phyloP scores from a whole-genome alignment of 2,113 vertebrate species.

The Aspidoscelis tigris region DNA sequence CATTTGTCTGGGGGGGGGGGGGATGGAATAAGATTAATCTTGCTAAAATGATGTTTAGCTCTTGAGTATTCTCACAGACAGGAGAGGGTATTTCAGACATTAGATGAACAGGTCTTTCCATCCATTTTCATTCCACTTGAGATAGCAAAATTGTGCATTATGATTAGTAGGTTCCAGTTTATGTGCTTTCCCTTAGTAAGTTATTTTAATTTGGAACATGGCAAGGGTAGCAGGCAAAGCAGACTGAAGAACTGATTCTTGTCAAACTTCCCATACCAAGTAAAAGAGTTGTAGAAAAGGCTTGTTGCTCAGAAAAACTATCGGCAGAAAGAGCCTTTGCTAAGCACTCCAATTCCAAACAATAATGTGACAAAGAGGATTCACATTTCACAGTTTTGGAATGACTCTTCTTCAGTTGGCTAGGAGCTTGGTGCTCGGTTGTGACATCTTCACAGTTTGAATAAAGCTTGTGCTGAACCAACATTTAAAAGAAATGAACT shows the following conservation, averaged over 20 bases:
- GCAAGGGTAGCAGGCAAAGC: conserved; percentile 16
- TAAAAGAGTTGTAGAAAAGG: not conserved
- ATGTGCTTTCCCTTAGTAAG: not conserved
- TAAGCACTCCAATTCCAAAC: not conserved
- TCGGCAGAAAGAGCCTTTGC: not conserved
- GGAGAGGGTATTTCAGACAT: conserved; percentile 44
- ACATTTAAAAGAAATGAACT: too few relatives aligned
- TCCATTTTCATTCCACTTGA: conserved; percentile 38
- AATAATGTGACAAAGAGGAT: not conserved
- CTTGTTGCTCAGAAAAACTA: not conserved
- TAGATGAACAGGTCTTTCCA: conserved; percentile 41
- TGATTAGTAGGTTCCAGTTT: conserved; percentile 12
- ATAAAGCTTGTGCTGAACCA: too few relatives aligned
- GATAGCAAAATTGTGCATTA: conserved; percentile 1
- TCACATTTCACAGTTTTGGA: conserved; percentile 2
- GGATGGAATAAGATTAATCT: conserved; percentile 57
- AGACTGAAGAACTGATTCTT: not conserved
- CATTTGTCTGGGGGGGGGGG: conserved; percentile 65
- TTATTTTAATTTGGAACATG: not conserved
- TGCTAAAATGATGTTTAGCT: conserved; percentile 45
- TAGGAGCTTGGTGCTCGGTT: not conserved
- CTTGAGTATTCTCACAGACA: conserved; percentile 44
- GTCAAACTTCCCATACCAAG: conserved; percentile 1
- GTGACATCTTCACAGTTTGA: not conserved
- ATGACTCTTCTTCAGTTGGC: not conserved